Conservation (phyloP, 2,888 invertebrate species). For the Leuctra nigra region DNA sequence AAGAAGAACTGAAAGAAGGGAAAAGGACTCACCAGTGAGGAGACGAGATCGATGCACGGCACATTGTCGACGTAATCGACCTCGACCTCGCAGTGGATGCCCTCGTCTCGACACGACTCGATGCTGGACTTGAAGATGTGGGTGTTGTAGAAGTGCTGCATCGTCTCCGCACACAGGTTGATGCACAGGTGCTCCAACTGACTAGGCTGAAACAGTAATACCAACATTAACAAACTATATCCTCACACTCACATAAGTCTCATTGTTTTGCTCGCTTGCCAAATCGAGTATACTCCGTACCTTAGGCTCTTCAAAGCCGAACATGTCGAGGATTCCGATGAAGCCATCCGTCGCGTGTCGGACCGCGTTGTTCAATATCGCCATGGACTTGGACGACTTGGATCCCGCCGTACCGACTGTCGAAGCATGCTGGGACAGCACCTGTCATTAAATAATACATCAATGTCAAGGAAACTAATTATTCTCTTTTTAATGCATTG, state of each 20-base stretch:
- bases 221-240: constrained; percentile 1
- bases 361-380: constrained; percentile 85
- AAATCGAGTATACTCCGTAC: no score
- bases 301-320: constrained; percentile 90
- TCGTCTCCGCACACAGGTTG: constrained; percentile 92
- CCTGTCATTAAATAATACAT: no score
- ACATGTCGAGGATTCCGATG: constrained; percentile 94
- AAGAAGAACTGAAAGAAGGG: no score
- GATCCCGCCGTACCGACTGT: constrained; percentile 74
- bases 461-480: no score
- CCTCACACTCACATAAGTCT: neutral
- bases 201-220: constrained; percentile 56
- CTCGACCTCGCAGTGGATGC: constrained; percentile 81
- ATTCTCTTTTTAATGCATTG: no score
- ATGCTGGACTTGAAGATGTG: constrained; percentile 92
- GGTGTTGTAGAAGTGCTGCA: constrained; percentile 97
- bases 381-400: constrained; percentile 69
- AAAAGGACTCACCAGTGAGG: constrained; percentile 64
- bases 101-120: constrained; percentile 90
- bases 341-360: constrained; percentile 91
- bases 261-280: no score
- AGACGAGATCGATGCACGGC: constrained; percentile 92
- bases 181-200: constrained; percentile 91
- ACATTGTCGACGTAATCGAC: constrained; percentile 94
- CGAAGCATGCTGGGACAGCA: constrained; percentile 77